A percentile compares a stretch with the other conserved stretches of the same genome.
phyloP scores from a whole-genome alignment of 2,888 invertebrate genomes.

The Campoplex nolae region DNA sequence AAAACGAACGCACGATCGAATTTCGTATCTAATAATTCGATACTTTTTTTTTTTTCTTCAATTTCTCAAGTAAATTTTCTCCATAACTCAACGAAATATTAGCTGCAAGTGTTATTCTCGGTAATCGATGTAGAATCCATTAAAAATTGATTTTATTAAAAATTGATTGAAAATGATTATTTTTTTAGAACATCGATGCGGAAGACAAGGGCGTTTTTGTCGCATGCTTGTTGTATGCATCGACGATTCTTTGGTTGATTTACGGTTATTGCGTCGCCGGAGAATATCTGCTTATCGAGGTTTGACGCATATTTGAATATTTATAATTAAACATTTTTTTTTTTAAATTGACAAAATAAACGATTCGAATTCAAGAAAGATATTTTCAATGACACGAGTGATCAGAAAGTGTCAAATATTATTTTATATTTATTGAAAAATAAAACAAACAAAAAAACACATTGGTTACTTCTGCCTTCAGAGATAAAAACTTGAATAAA shows the following conservation, averaged over 20 bases:
- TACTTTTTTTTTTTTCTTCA: neutral
- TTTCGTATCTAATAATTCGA: neutral
- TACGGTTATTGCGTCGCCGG: conserved; percentile 67
- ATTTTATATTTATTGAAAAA: neutral
- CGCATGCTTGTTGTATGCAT: conserved; percentile 45
- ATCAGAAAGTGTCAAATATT: neutral
- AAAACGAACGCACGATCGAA: conserved; percentile 3
- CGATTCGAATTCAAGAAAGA: neutral
- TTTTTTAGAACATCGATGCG: conserved; percentile 50
- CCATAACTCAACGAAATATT: neutral
- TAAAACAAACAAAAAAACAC: neutral
- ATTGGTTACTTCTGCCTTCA: neutral
- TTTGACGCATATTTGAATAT: conserved; percentile 14
- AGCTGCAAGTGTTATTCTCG: too few relatives aligned
- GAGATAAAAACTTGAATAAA: neutral
- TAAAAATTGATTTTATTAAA: too few relatives aligned
- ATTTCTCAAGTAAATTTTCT: neutral
- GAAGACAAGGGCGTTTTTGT: conserved; percentile 49
- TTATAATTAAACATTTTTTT: neutral
- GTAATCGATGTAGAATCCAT: too few relatives aligned
- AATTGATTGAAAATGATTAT: too few relatives aligned
- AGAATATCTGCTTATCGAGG: conserved; percentile 64
- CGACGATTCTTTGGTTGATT: conserved; percentile 56
- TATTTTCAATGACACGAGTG: neutral
- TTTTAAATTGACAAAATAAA: neutral